Evolutionary conservation across 2,113 vertebrate genomes (phyloP).

Genomic region (Haliaeetus leucogaster): DNA sequence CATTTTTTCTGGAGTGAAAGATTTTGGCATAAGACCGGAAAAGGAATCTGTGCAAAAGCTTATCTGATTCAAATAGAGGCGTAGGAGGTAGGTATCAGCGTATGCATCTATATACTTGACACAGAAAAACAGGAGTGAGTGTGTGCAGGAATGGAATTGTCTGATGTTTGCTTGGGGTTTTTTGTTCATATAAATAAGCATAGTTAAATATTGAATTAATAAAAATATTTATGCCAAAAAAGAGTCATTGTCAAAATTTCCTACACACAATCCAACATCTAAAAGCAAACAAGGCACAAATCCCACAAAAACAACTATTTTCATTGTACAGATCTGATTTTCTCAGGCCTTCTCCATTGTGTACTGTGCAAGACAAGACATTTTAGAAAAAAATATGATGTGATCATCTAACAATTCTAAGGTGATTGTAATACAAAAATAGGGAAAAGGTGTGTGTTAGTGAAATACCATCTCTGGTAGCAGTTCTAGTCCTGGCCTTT

Average conservation of each 20-base stretch:
- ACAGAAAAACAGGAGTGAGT: neutral
- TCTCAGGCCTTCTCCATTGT: neutral
- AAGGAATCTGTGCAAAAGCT: neutral
- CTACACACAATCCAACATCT: neutral
- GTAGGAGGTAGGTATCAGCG: neutral
- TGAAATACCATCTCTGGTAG: neutral
- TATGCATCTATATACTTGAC: neutral
- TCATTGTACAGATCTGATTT: neutral
- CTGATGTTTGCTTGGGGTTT: neutral
- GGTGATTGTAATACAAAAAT: neutral
- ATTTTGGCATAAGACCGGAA: neutral
- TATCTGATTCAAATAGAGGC: neutral
- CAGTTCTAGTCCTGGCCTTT: neutral
- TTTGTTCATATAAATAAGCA: constrained; percentile 19
- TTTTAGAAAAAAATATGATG: neutral
- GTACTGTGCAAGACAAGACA: neutral
- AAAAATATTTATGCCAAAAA: neutral
- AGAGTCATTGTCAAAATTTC: constrained; percentile 32
- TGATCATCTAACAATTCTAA: neutral
- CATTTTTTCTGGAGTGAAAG: neutral
- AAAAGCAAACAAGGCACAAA: constrained; percentile 27
- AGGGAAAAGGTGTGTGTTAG: neutral
- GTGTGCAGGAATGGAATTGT: neutral
- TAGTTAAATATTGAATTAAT: constrained; percentile 32
- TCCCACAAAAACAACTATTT: neutral